A percentile compares a stretch with the other conserved stretches of the same genome.
phyloP scores from a whole-genome alignment of 2,888 invertebrate genomes.

The Minunthozetes semirufus region DNA sequence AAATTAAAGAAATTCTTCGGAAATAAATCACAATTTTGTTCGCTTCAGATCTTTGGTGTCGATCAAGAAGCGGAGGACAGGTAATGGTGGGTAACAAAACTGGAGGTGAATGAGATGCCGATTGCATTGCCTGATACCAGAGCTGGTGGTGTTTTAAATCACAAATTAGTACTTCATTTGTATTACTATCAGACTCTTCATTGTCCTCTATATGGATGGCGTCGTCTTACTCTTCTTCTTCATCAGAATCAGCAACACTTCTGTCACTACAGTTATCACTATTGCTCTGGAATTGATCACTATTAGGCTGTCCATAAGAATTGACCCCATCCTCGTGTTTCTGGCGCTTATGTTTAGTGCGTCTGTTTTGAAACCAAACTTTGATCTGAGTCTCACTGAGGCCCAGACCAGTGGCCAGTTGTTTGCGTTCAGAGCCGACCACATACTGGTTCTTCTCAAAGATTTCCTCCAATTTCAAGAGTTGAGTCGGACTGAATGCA shows the following conservation, averaged over 20 bases:
- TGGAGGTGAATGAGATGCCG: no score
- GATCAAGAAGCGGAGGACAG: no score
- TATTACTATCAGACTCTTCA: background rate
- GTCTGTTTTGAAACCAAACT: conserved; percentile 44
- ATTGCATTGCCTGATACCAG: background rate
- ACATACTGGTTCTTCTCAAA: conserved; percentile 99
- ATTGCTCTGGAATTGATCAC: background rate
- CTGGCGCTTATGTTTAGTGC: conserved; percentile 43
- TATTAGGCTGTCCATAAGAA: background rate
- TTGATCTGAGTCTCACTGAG: conserved; percentile 80
- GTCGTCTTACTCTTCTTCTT: background rate
- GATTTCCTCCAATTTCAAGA: conserved; percentile 91
- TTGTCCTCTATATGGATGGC: background rate
- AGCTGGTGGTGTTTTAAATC: background rate
- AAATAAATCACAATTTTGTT: no score
- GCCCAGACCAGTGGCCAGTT: conserved; percentile 84
- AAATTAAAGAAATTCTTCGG: no score
- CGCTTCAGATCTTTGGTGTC: no score
- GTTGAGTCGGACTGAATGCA: conserved; percentile 94
- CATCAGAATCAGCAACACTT: background rate
- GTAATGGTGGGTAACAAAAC: no score
- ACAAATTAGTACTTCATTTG: background rate
- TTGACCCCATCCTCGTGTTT: conserved; percentile 40
- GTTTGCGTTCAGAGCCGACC: conserved; percentile 95
- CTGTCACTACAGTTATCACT: background rate